Conservation (phyloP, 2,797 vertebrate species). For the Sphaeramia orbicularis region DNA sequence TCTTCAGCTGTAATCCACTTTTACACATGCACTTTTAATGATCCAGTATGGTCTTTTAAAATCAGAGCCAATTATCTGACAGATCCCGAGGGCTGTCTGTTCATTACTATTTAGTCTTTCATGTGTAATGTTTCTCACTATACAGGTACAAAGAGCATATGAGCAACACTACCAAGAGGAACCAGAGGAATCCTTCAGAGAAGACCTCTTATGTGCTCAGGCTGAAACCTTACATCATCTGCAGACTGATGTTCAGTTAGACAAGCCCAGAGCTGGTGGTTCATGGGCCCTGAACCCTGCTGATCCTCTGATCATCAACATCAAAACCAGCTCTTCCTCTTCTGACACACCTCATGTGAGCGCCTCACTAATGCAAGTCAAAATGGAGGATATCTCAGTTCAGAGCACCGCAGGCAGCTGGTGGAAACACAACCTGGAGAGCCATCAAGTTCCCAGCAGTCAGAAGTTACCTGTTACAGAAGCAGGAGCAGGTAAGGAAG, state of each 20-base stretch:
- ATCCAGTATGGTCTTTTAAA: too few relatives aligned
- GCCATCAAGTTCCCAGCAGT: conserved; percentile 25
- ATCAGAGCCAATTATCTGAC: too few relatives aligned
- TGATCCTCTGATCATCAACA: conserved; percentile 9
- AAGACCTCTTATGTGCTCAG: conserved; percentile 30
- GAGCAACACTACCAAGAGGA: conserved; percentile 29
- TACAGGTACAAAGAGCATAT: conserved; percentile 38
- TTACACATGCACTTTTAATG: too few relatives aligned
- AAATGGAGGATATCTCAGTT: conserved; percentile 24
- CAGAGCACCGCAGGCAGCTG: conserved; percentile 39
- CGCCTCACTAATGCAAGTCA: conserved; percentile 4
- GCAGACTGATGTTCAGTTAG: conserved; percentile 34
- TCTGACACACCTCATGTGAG: conserved; percentile 15
- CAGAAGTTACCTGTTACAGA: conserved; percentile 31
- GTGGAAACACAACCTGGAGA: conserved; percentile 55
- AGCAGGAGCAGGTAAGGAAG: conserved; percentile 26
- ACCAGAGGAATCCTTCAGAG: conserved; percentile 6
- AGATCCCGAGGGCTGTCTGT: too few relatives aligned
- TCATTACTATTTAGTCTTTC: background rate
- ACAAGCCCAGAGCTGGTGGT: conserved; percentile 11
- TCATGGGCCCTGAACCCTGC: conserved; percentile 12
- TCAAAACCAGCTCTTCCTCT: conserved; percentile 25
- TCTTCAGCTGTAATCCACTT: too few relatives aligned
- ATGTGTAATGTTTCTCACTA: conserved; percentile 6
- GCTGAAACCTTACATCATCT: conserved; percentile 36